Conservation (phyloP, 2,797 vertebrate genomes). For the Crenichthys baileyi region DNA sequence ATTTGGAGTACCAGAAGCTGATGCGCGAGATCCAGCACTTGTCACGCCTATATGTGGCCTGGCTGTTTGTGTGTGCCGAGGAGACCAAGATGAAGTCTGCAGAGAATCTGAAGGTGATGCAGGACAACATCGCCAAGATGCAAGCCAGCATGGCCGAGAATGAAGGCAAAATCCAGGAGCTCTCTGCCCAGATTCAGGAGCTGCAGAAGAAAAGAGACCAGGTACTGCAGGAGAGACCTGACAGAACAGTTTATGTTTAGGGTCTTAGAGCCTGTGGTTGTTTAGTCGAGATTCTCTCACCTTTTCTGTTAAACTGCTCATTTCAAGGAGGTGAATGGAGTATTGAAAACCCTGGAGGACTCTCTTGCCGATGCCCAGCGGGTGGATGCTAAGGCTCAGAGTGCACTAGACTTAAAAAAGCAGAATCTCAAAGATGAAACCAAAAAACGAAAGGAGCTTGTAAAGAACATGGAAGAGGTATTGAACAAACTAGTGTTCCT, state of each 20-base stretch:
- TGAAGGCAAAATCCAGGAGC: slow-evolving; percentile 82
- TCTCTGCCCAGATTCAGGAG: slow-evolving; percentile 84
- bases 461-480: slow-evolving; percentile 91
- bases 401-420: slow-evolving; percentile 90
- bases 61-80: slow-evolving; percentile 90
- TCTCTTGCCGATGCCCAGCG: slow-evolving; percentile 86
- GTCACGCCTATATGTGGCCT: slow-evolving; percentile 86
- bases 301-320: slow-evolving; percentile 1
- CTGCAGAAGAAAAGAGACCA: slow-evolving; percentile 88
- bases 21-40: slow-evolving; percentile 88
- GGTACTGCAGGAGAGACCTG: slow-evolving; percentile 65
- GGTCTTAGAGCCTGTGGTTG: background rate
- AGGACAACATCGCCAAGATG: slow-evolving; percentile 79
- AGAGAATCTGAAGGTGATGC: slow-evolving; percentile 85
- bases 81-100: slow-evolving; percentile 85
- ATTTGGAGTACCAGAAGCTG: slow-evolving; percentile 94
- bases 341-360: slow-evolving; percentile 84
- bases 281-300: background rate
- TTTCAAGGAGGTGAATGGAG: slow-evolving; percentile 83
- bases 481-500: fast-evolving
- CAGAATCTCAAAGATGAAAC: slow-evolving; percentile 89
- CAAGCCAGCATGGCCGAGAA: slow-evolving; percentile 82
- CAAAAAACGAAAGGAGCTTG: slow-evolving; percentile 85
- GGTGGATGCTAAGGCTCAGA: slow-evolving; percentile 87
- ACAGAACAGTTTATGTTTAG: too few species aligned